Conservation (phyloP, 2,888 invertebrate genomes). For the Hypena proboscidalis region DNA sequence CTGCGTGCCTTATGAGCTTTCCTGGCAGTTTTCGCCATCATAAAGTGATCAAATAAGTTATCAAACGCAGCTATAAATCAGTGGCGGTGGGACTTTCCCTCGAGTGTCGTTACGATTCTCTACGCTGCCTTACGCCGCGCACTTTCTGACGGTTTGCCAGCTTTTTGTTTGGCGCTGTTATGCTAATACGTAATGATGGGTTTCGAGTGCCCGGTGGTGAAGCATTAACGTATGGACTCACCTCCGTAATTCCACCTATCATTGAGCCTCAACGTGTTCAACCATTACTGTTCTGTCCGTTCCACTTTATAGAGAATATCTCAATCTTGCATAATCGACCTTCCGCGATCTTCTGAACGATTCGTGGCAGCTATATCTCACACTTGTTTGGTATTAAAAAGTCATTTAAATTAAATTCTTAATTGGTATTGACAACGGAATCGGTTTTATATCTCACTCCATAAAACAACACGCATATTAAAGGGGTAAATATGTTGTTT, state of each 20-base stretch:
- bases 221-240: conserved; percentile 35
- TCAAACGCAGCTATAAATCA: conserved; percentile 75
- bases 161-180: conserved; percentile 70
- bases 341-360: conserved; percentile 2
- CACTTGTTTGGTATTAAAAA: conserved; percentile 8
- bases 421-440: conserved; percentile 35
- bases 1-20: conserved; percentile 74
- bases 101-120: conserved; percentile 74
- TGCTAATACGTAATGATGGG: conserved; percentile 69
- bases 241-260: conserved; percentile 33
- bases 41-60: conserved; percentile 83
- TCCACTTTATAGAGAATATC: conserved; percentile 25
- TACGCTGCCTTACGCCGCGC: conserved; percentile 60
- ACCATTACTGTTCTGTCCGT: conserved; percentile 26
- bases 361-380: neutral
- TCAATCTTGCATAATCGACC: conserved; percentile 19
- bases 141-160: conserved; percentile 67
- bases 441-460: conserved; percentile 35
- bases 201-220: conserved; percentile 53
- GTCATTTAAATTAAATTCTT: conserved; percentile 24
- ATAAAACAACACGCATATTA: conserved; percentile 37
- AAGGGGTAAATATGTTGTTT: conserved; percentile 49
- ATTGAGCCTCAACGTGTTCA: conserved; percentile 23
- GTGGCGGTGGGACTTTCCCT: conserved; percentile 67
- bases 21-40: conserved; percentile 78